Evolutionary conservation across 2,888 invertebrate genomes (phyloP).

Genomic region (Hyppa rectilinea): DNA sequence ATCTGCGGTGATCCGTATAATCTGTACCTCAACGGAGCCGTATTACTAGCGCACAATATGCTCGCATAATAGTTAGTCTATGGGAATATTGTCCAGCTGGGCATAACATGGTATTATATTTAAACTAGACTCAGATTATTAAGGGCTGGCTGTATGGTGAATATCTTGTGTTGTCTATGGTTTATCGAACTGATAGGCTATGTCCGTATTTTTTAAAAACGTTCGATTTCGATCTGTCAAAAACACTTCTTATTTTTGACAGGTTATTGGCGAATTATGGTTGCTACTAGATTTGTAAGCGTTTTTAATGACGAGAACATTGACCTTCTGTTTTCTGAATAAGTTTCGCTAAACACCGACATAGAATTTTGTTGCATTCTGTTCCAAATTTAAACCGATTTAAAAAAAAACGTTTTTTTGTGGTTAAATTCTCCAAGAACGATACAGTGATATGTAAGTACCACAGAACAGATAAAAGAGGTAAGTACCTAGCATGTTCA

Average conservation of each 20-base stretch:
- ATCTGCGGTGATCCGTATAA: conserved; percentile 48
- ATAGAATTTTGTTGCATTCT: not conserved
- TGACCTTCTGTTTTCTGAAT: not conserved
- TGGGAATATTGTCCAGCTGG: conserved; percentile 48
- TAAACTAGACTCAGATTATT: conserved; percentile 28
- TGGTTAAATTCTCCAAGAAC: too few relatives aligned
- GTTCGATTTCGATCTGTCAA: not conserved
- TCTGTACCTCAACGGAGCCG: conserved; percentile 42
- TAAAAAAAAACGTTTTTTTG: too few relatives aligned
- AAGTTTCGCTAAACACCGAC: too few relatives aligned
- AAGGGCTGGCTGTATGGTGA: not conserved
- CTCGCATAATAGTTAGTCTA: conserved; percentile 15
- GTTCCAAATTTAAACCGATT: not conserved
- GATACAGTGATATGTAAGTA: too few relatives aligned
- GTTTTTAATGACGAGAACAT: not conserved
- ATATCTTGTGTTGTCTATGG: not conserved
- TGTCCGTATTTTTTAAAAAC: not conserved
- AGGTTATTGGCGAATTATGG: not conserved
- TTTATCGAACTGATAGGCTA: not conserved
- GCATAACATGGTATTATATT: conserved; percentile 25
- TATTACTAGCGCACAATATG: conserved; percentile 53
- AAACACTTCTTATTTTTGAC: not conserved
- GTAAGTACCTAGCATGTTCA: not conserved
- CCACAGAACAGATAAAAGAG: too few relatives aligned
- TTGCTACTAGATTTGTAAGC: not conserved